These are phyloP conservation scores for Drosophila acutilabella DNA, from an alignment of 2,888 invertebrate genomes.

Conservation along the genomic window DNA sequence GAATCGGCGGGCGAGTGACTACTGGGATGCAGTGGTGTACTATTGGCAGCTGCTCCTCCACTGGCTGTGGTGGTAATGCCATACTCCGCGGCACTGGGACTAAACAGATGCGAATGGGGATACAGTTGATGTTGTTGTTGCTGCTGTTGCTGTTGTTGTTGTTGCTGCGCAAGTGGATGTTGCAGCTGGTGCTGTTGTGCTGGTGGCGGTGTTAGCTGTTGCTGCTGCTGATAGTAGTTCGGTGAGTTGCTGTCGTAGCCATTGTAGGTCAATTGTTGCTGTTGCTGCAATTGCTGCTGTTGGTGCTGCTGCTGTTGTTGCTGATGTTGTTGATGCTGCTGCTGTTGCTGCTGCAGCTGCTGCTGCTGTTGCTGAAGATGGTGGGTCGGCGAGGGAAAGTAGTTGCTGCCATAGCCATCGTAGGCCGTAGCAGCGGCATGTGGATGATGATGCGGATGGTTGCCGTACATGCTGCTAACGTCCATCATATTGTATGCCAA, in stretches of 20 bases:
- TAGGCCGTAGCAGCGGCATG: conserved; percentile 78
- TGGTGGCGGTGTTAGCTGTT: conserved; percentile 75
- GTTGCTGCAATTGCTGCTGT: conserved; percentile 62
- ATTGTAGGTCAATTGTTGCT: conserved; percentile 74
- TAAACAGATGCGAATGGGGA: conserved; percentile 84
- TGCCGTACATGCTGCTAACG: conserved; percentile 85
- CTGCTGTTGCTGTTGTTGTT: conserved; percentile 52
- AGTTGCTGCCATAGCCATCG: conserved; percentile 81
- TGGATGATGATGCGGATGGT: conserved; percentile 84
- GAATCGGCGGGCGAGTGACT: conserved; percentile 84
- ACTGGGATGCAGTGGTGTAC: conserved; percentile 82
- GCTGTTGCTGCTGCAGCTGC: conserved; percentile 58
- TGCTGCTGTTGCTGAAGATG: conserved; percentile 58
- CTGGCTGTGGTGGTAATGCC: conserved; percentile 82
- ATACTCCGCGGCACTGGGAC: conserved; percentile 85
- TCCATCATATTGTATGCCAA: conserved; percentile 85
- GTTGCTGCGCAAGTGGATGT: conserved; percentile 57
- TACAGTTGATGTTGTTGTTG: conserved; percentile 72
- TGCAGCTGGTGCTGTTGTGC: conserved; percentile 61
- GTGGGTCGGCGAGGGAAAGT: conserved; percentile 70
- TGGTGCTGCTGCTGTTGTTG: conserved; percentile 59
- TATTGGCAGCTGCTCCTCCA: conserved; percentile 56
- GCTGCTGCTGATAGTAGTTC: conserved; percentile 71
- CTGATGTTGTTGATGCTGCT: conserved; percentile 50
- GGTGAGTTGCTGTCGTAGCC: conserved; percentile 80